These are phyloP conservation scores for Kobus ellipsiprymnus DNA, from an alignment of 2,113 vertebrate genomes.

Conservation along the genomic window DNA sequence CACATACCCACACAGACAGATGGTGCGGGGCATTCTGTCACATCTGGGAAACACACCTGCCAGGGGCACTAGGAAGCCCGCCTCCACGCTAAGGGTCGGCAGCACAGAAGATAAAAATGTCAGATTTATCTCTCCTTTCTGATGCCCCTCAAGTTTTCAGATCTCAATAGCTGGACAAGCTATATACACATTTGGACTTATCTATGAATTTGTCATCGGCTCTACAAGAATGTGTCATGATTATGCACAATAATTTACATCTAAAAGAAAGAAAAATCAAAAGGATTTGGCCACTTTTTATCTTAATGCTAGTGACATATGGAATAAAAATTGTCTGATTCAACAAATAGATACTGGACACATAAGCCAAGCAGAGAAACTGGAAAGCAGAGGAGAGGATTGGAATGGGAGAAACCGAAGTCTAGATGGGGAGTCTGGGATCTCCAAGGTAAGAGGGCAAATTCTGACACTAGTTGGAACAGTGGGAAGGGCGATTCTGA, in stretches of 20 bases:
- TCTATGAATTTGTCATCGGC: background rate
- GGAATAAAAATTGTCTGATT: background rate
- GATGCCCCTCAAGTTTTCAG: background rate
- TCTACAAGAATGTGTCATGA: background rate
- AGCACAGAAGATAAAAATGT: background rate
- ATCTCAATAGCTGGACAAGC: background rate
- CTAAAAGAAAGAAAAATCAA: background rate
- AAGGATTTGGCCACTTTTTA: conserved; percentile 13
- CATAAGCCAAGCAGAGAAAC: background rate
- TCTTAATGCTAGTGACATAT: background rate
- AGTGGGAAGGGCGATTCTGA: background rate
- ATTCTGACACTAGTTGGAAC: background rate
- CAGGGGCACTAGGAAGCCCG: accelerated
- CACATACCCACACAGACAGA: background rate
- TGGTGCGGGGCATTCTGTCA: background rate
- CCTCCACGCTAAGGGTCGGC: background rate
- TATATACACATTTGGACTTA: background rate
- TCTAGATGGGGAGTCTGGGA: background rate
- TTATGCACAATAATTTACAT: background rate
- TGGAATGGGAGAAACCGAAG: background rate
- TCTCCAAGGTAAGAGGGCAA: background rate
- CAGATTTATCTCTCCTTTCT: background rate
- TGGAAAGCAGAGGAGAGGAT: background rate
- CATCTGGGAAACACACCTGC: background rate
- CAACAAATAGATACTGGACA: background rate